These are phyloP conservation scores for Lithobates sylvaticus DNA, from an alignment of 2,797 vertebrate species.

Conservation along the genomic window DNA sequence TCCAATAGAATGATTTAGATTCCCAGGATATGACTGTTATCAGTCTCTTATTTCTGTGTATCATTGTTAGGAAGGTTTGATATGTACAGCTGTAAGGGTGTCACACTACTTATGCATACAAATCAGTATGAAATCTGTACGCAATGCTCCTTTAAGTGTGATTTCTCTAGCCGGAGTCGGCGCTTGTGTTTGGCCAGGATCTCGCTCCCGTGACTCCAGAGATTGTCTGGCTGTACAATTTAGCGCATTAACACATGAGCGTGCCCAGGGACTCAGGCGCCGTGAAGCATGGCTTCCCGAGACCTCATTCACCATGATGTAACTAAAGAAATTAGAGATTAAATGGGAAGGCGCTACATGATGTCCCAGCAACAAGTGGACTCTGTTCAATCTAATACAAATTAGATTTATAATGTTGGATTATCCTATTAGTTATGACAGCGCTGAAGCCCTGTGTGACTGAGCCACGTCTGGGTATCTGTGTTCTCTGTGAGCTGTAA, in stretches of 20 bases:
- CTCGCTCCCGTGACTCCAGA: neutral
- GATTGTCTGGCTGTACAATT: slow-evolving; percentile 36
- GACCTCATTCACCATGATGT: slow-evolving; percentile 11
- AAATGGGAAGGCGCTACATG: slow-evolving; percentile 34
- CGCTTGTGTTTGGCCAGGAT: neutral
- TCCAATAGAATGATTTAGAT: too few relatives aligned
- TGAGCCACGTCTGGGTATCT: slow-evolving; percentile 6
- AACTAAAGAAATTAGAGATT: slow-evolving; percentile 46
- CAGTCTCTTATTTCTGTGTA: neutral
- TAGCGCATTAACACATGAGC: slow-evolving; percentile 41
- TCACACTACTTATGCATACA: neutral
- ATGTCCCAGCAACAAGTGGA: slow-evolving; percentile 38
- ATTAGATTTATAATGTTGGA: slow-evolving; percentile 51
- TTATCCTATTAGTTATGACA: slow-evolving; percentile 51
- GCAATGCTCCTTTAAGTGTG: neutral
- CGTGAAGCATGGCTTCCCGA: slow-evolving; percentile 11
- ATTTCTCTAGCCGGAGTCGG: slow-evolving; percentile 1
- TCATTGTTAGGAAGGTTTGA: neutral
- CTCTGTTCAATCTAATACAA: slow-evolving; percentile 50
- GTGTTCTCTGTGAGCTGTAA: neutral
- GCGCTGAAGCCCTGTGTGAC: slow-evolving; percentile 28
- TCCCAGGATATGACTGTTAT: too few relatives aligned
- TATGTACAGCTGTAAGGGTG: neutral
- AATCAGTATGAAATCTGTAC: neutral
- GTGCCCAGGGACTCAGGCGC: slow-evolving; percentile 25